Conservation (phyloP, 2,113 vertebrate species). For the Zosterops japonicus region DNA sequence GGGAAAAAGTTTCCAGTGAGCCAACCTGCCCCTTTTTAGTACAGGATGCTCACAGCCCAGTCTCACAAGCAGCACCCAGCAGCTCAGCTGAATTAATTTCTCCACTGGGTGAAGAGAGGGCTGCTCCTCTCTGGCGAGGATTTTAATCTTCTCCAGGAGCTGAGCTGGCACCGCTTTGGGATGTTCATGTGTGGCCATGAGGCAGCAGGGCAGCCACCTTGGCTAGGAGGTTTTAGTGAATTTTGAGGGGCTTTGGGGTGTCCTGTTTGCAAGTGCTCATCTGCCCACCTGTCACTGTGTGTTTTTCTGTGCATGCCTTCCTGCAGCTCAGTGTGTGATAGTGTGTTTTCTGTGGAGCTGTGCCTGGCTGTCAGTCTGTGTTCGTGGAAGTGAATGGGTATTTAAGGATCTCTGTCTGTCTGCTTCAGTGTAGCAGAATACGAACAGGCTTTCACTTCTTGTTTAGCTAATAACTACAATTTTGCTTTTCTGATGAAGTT, state of each 20-base stretch:
- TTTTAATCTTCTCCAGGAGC: neutral
- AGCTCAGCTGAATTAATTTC: neutral
- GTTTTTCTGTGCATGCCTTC: neutral
- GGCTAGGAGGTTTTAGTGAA: neutral
- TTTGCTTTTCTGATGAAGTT: constrained; percentile 64
- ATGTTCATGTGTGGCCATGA: rapidly evolving
- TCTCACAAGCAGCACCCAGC: neutral
- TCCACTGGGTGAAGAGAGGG: neutral
- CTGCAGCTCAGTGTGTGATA: neutral
- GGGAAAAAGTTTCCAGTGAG: neutral
- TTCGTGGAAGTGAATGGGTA: neutral
- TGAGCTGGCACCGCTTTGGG: neutral
- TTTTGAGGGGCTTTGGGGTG: neutral
- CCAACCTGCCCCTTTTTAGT: neutral
- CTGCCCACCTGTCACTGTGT: neutral
- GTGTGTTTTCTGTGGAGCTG: neutral
- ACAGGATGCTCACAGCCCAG: neutral
- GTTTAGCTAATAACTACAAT: constrained; percentile 68
- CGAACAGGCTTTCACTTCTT: constrained; percentile 59
- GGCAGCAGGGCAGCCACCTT: neutral
- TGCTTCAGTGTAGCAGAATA: constrained; percentile 9
- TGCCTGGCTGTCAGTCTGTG: neutral
- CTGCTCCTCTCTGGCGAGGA: neutral
- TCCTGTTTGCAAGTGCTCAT: neutral
- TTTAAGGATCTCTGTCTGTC: constrained; percentile 34